Base-by-base conservation (phyloP, 2,888 invertebrate species). In the Lithophane socia region DNA sequence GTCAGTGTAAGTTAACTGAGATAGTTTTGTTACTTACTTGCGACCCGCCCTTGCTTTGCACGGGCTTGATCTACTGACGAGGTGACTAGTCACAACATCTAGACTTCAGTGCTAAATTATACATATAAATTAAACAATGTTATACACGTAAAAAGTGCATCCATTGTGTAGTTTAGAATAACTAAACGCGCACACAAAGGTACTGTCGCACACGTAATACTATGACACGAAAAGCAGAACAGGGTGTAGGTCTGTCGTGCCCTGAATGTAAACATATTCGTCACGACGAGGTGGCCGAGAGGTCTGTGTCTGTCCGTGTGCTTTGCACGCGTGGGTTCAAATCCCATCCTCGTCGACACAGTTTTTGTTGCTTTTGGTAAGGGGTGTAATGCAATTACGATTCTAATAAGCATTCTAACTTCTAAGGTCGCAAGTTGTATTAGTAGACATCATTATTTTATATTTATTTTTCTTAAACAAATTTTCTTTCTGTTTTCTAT, bases 241-340 rank as follows among this genome's bases (percentile, higher is more conserved):
- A 52, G 52, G 29, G n/a, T n/a, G n/a, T n/a, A n/a, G n/a, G n/a
- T n/a, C n/a, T n/a, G n/a, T n/a, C n/a, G n/a, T n/a, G n/a, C n/a
- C n/a, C n/a, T n/a, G n/a, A 37, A 49, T 24, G 56, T 49, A 18
- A 13, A 37, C 9, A 5, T 13, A 29, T 9, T 12, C 7, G 87
- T 2, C 16, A 82, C 9, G 54, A 98, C 98, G 98, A 98, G 98
- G 98, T 98, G 98, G 98, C 98, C 98, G 98, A 98, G 98, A 97
- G 98, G n/a, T n/a, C n/a, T n/a, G n/a, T n/a, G n/a, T n/a, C n/a
- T n/a, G n/a, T n/a, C n/a, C n/a, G n/a, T n/a, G n/a, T n/a, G n/a
- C 97, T 98, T 97, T 98, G 97, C 98, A 97, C 98, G 98, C 98
- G 98, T 98, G 98, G 98, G 98, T 98, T 98, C 97, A 98, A 97